Conservation (phyloP, 2,797 vertebrate genomes). For the Mycteria americana region DNA sequence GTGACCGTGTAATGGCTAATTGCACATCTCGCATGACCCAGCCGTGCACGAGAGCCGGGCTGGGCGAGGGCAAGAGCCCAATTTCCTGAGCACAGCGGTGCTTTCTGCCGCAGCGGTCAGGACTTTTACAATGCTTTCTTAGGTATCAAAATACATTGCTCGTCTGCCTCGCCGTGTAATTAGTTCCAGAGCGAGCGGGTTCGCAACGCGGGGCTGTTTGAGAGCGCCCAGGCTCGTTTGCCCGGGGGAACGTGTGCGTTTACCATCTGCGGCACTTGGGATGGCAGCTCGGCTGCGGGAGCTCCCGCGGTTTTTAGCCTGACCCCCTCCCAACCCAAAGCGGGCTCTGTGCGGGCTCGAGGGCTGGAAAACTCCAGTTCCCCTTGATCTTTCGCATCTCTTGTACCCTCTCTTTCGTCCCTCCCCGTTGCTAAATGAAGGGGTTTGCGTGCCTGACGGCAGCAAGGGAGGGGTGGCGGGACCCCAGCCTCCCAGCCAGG, state of each 20-base stretch:
- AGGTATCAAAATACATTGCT: not conserved
- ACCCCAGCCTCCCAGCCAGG: not conserved
- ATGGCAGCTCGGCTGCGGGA: not conserved
- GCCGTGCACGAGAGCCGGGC: not conserved
- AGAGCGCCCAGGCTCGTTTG: accelerated
- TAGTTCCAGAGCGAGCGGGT: not conserved
- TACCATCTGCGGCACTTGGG: accelerated
- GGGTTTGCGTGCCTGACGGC: not conserved
- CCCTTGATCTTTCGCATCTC: not conserved
- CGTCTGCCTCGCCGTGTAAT: not conserved
- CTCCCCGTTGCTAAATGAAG: accelerated
- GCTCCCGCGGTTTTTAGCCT: not conserved
- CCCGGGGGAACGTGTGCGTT: accelerated
- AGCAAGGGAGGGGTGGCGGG: not conserved
- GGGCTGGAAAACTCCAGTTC: not conserved
- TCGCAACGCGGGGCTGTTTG: accelerated
- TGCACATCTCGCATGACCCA: not conserved
- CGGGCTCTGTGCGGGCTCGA: not conserved
- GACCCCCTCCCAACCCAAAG: not conserved
- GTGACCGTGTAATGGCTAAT: not conserved
- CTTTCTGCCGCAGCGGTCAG: not conserved
- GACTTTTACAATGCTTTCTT: not conserved
- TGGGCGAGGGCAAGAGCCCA: conserved; percentile 30
- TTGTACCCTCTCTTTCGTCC: not conserved
- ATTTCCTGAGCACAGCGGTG: conserved; percentile 36